Percentiles rank a stretch among this genome's conserved stretches.
Evolutionary conservation across 2,113 vertebrate species (phyloP).

Genomic region (Motacilla alba): DNA sequence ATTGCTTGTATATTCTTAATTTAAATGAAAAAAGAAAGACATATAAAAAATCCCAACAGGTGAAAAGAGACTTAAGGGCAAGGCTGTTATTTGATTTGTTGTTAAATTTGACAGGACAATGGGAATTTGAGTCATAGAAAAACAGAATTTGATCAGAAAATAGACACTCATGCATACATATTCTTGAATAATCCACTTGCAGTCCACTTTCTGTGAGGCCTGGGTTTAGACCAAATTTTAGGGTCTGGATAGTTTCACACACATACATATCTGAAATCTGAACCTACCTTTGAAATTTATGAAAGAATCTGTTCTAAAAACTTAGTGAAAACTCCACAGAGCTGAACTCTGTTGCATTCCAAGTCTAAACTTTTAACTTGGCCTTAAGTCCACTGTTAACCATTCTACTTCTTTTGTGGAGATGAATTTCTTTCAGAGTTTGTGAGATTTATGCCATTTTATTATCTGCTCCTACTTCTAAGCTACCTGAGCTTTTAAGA

Average conservation of each 20-base stretch:
- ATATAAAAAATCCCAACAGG: not conserved
- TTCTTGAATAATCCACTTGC: not conserved
- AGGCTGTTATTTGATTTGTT: not conserved
- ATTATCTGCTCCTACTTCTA: not conserved
- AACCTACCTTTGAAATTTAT: not conserved
- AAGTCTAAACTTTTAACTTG: not conserved
- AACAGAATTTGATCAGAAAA: slow-evolving; percentile 1
- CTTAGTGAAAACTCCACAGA: not conserved
- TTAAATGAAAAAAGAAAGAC: not conserved
- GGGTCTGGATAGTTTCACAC: not conserved
- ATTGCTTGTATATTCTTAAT: not conserved
- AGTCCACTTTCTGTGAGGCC: not conserved
- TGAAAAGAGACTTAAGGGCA: not conserved
- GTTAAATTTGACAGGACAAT: not conserved
- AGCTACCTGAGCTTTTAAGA: not conserved
- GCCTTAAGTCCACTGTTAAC: not conserved
- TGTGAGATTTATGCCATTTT: not conserved
- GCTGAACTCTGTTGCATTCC: not conserved
- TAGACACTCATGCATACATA: not conserved
- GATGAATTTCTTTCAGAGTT: not conserved
- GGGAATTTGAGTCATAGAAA: not conserved
- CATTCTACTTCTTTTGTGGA: not conserved
- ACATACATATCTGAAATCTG: not conserved
- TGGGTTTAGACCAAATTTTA: not conserved
- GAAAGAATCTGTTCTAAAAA: not conserved